Base-by-base conservation (phyloP, 2,797 vertebrate species). In the Danio aesculapii region DNA sequence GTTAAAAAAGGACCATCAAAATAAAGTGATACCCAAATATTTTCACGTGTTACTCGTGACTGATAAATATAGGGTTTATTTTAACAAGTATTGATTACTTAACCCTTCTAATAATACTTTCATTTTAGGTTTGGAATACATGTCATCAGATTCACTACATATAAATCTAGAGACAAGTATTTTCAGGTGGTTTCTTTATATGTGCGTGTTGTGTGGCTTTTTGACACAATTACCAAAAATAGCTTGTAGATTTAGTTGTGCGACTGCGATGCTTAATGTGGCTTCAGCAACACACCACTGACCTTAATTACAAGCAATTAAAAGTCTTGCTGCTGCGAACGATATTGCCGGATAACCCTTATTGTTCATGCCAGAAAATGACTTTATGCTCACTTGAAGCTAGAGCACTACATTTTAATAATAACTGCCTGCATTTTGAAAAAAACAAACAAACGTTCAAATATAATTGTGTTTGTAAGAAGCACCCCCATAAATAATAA, bases 211-310 rank as follows among this genome's bases (percentile, higher is more conserved):
- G 30, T 30, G 30, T 30, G 30, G 10, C 8, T 71, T 69, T 44
- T 19, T 55, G 68, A 43, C 68, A 69, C 49, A 57, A 71, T 71
- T 43, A 71, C 52, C 69, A 17, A 55, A 71, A 71, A 71, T 55
- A 55, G 16, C 17, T 39, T 13, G 17, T 70, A 55, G 16, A 43
- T 39, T 13, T 43, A 52, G 0, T 43, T 16, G n/a, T 17, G 10
- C 13, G 30, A 3, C 30, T 30, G 50, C 13, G 30, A 43, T 43
- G 50, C 39, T 53, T 4, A 55, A 41, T 55, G 16, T 17, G 10
- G 10, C 50, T 55, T 30, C 21, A 70, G 53, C 11, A 55, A n/a
- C 30, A 43, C 68, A 55, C 7, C 68, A 70, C 14, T 71, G 52
- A 19, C n/a, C 69, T 17, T 16, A 71, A 71, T 19, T 30, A 43